These are phyloP conservation scores for Heteronetta atricapilla DNA, from an alignment of 2,113 vertebrate genomes.

Conservation along the genomic window DNA sequence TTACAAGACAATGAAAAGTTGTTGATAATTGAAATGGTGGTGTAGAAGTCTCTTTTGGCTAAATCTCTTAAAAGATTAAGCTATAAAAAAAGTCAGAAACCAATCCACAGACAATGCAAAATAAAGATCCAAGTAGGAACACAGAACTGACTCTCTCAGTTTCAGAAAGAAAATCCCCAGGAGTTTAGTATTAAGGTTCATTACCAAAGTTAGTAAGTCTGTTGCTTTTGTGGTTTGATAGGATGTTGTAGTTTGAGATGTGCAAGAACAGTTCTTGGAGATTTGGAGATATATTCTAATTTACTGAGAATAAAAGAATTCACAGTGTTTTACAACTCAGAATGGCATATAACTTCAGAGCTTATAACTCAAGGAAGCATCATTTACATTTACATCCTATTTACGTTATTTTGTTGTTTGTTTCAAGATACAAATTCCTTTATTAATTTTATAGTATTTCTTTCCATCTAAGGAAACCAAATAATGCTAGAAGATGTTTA, in stretches of 20 bases:
- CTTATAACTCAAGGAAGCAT: background rate
- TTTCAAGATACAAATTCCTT: background rate
- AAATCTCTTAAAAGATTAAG: background rate
- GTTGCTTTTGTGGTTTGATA: background rate
- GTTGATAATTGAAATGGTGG: background rate
- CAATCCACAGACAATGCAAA: rapidly evolving
- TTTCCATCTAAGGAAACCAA: background rate
- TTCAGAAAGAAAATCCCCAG: background rate
- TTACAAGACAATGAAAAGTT: background rate
- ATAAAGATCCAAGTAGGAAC: background rate
- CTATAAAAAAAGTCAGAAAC: background rate
- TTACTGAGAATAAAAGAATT: background rate
- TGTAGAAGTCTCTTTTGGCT: background rate
- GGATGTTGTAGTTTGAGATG: background rate
- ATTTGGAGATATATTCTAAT: background rate
- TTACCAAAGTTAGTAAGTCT: background rate
- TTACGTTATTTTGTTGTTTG: background rate
- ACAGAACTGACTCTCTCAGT: background rate
- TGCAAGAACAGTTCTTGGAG: background rate
- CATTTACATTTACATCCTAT: background rate
- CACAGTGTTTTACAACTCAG: background rate
- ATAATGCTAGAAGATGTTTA: background rate
- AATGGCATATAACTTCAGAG: background rate
- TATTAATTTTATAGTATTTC: background rate
- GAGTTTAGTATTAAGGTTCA: background rate